Conservation (phyloP, 2,888 invertebrate species). For the Calameuta pallipes region DNA sequence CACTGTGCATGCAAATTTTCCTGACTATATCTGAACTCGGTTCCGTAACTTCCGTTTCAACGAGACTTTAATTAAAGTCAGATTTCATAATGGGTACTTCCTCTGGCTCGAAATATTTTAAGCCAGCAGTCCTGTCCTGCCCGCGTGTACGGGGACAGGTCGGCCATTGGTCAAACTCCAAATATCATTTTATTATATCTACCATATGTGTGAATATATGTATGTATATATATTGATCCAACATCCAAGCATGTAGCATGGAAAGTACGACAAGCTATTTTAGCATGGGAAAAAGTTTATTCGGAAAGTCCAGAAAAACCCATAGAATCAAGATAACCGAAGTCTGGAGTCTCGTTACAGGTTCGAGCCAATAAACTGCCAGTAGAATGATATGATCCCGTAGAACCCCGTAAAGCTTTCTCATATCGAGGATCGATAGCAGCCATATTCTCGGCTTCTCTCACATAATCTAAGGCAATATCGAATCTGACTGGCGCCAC, state of each 20-base stretch:
- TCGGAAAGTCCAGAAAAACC: background rate
- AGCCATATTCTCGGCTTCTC: slow-evolving; percentile 38
- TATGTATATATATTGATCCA: background rate
- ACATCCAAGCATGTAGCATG: background rate
- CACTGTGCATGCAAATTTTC: slow-evolving; percentile 43
- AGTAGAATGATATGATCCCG: slow-evolving; percentile 17
- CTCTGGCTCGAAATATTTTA: background rate
- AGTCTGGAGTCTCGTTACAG: slow-evolving; percentile 22
- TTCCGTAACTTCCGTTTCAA: slow-evolving; percentile 20
- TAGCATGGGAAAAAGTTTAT: background rate
- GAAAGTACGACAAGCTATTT: background rate
- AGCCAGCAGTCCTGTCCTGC: background rate
- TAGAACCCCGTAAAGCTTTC: slow-evolving; percentile 31
- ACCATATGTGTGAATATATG: no score
- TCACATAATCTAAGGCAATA: slow-evolving; percentile 54
- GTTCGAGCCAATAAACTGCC: slow-evolving; percentile 43
- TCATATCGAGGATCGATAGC: slow-evolving; percentile 54
- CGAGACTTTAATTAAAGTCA: slow-evolving; percentile 40
- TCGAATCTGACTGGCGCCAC: slow-evolving; percentile 48
- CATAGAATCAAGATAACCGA: slow-evolving; percentile 24
- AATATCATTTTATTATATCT: background rate
- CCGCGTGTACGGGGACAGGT: background rate
- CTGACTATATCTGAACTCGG: slow-evolving; percentile 15
- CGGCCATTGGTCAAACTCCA: background rate
- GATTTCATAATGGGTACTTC: slow-evolving; percentile 30